Evolutionary conservation across 2,113 vertebrate genomes (phyloP).

Genomic region (Chaetodon auriga): DNA sequence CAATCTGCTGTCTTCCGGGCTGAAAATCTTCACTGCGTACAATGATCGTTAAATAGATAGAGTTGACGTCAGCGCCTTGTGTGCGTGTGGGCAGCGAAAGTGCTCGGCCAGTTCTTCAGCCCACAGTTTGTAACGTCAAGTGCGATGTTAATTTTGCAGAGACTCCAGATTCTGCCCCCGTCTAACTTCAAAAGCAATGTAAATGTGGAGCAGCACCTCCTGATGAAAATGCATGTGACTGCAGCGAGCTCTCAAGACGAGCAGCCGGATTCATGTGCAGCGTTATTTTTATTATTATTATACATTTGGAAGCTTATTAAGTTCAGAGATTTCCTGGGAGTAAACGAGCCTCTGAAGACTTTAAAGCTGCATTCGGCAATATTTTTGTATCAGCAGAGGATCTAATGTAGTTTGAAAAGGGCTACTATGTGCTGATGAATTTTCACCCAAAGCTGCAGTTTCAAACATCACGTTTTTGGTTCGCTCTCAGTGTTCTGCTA

Average conservation of each 20-base stretch:
- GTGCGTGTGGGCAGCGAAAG: constrained; percentile 63
- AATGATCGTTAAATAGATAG: constrained; percentile 13
- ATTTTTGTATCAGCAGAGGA: not conserved
- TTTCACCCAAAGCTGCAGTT: not conserved
- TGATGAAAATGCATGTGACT: constrained; percentile 10
- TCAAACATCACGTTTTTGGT: not conserved
- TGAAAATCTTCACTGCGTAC: constrained; percentile 31
- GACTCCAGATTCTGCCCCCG: constrained; percentile 2
- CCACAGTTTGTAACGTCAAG: constrained; percentile 28
- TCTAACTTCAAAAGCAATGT: constrained; percentile 30
- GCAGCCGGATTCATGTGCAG: not conserved
- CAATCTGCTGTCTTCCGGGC: constrained; percentile 43
- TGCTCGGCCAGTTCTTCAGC: constrained; percentile 28
- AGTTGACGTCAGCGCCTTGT: constrained; percentile 65
- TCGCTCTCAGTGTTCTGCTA: not conserved
- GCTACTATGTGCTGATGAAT: not conserved
- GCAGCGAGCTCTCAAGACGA: not conserved
- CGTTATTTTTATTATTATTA: not conserved
- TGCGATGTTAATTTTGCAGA: constrained; percentile 22
- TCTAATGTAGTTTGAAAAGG: not conserved
- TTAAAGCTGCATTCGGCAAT: not conserved
- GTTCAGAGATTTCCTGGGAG: not conserved
- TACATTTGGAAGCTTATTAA: not conserved
- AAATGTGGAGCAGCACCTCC: constrained; percentile 24
- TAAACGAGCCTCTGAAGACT: not conserved